A percentile compares a stretch with the other conserved stretches of the same genome.
Evolutionary conservation across 2,888 invertebrate genomes (phyloP).

Genomic region (Eubasilissa splendida): DNA sequence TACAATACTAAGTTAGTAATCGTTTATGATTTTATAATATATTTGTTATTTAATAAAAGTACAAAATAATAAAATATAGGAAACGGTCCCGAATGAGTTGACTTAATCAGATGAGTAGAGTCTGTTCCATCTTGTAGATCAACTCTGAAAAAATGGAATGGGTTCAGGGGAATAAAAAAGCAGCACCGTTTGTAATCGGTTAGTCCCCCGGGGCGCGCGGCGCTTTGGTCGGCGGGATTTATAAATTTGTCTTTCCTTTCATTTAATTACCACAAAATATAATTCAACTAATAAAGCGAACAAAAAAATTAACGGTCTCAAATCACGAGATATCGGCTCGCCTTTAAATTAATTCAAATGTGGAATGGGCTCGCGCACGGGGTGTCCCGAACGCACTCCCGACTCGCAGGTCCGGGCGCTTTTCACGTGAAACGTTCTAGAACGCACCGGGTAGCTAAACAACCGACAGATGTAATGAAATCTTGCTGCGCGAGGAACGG

Average conservation of each 20-base stretch:
- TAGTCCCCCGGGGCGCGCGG: constrained; percentile 57
- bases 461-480: too few species aligned
- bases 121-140: neutral
- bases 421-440: too few species aligned
- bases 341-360: constrained; percentile 33
- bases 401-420: too few species aligned
- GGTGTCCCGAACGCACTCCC: neutral
- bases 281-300: constrained; percentile 54
- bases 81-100: neutral
- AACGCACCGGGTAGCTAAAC: too few species aligned
- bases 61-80: too few species aligned
- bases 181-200: constrained; percentile 53
- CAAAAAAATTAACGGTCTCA: constrained; percentile 43
- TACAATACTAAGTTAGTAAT: too few species aligned
- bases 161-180: constrained; percentile 48
- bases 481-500: too few species aligned
- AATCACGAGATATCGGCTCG: constrained; percentile 55
- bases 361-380: constrained; percentile 9
- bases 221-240: constrained; percentile 52
- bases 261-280: constrained; percentile 58
- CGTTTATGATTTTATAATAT: too few species aligned
- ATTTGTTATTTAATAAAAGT: too few species aligned
- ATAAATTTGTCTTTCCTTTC: constrained; percentile 57
- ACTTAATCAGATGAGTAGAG: neutral
- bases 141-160: neutral